A percentile compares a stretch with the other conserved stretches of the same genome.
Evolutionary conservation across 2,113 vertebrate species (phyloP).

Genomic region (Engraulis encrasicolus): DNA sequence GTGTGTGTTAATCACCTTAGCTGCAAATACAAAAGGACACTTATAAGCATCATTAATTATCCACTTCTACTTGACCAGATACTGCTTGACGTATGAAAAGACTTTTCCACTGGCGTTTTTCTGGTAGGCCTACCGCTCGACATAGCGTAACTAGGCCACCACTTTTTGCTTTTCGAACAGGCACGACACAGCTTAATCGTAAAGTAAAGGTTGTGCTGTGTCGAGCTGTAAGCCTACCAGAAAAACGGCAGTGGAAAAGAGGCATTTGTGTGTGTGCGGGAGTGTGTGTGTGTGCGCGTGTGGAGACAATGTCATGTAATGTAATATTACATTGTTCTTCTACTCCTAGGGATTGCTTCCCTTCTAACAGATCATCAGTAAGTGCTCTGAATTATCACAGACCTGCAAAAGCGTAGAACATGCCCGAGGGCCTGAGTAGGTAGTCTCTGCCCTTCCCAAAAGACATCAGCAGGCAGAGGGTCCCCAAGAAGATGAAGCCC

Average conservation of each 20-base stretch:
- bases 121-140: too few species aligned
- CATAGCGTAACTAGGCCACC: too few species aligned
- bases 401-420: slow-evolving; percentile 98
- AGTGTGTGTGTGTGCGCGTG: too few species aligned
- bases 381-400: background rate
- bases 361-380: background rate
- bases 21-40: background rate
- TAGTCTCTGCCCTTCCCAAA: slow-evolving; percentile 90
- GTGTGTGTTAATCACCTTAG: background rate
- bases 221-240: too few species aligned
- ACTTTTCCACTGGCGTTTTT: too few species aligned
- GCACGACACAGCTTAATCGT: too few species aligned
- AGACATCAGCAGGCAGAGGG: slow-evolving; percentile 83
- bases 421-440: slow-evolving; percentile 90
- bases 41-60: background rate
- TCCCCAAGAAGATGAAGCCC: slow-evolving; percentile 86
- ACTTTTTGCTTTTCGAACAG: too few species aligned
- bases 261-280: too few species aligned
- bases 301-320: too few species aligned
- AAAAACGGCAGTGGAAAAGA: too few species aligned
- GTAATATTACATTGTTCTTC: background rate
- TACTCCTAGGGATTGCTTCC: background rate
- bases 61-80: background rate
- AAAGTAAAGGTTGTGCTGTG: too few species aligned
- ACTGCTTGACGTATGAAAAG: too few species aligned